Percentiles rank a stretch among this genome's conserved stretches.
Conservation (phyloP, 2,888 invertebrate genomes). For the Hydrotaea diabolus region DNA sequence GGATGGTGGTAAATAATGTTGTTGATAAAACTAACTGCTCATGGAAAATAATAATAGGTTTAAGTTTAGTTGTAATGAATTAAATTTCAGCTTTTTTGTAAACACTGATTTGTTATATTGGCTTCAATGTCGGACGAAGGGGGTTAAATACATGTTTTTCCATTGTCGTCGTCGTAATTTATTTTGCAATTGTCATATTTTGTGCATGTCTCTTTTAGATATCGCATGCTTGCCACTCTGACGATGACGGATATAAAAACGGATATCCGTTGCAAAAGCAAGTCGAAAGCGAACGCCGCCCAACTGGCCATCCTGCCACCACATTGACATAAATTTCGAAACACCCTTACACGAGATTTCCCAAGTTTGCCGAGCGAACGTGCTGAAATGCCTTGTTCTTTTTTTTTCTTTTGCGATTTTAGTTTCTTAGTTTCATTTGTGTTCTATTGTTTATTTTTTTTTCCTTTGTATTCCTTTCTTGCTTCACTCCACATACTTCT, state of each 20-base stretch:
- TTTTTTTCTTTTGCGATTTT: background rate
- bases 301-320: no score
- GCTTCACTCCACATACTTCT: background rate
- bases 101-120: background rate
- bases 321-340: constrained; percentile 9
- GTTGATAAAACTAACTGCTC: background rate
- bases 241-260: background rate
- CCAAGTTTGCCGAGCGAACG: background rate
- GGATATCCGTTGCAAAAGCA: constrained; percentile 28
- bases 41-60: background rate
- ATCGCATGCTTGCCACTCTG: background rate
- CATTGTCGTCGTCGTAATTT: background rate
- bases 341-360: background rate
- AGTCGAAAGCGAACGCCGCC: background rate
- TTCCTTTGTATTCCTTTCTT: background rate
- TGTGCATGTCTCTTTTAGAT: background rate
- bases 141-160: background rate
- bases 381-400: background rate
- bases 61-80: background rate
- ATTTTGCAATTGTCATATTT: background rate
- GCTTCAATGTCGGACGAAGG: background rate
- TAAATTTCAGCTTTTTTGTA: background rate
- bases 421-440: background rate
- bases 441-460: background rate
- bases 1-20: background rate